Conservation (phyloP, 2,113 vertebrate genomes). For the Salvator merianae region DNA sequence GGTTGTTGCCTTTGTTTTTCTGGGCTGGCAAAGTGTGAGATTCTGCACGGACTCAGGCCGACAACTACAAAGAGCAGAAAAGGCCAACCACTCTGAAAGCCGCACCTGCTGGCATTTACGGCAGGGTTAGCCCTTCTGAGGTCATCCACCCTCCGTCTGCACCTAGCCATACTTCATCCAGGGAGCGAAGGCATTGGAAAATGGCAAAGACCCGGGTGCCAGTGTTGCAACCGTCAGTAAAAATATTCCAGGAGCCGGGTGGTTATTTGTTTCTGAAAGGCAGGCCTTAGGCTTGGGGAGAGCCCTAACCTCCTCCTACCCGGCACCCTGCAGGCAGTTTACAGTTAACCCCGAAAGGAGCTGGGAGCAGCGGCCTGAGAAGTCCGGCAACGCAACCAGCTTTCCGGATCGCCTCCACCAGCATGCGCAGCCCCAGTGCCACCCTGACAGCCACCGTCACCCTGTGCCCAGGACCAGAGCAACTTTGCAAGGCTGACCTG, state of each 20-base stretch:
- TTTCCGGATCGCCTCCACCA: no score
- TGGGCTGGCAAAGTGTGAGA: background rate
- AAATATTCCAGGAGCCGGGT: no score
- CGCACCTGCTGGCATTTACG: background rate
- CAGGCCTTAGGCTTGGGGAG: no score
- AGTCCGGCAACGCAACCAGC: background rate
- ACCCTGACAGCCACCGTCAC: no score
- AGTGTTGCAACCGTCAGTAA: no score
- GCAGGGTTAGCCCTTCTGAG: background rate
- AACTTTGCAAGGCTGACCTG: background rate
- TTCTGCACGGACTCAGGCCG: background rate
- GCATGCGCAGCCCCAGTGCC: no score
- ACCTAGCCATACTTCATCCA: background rate
- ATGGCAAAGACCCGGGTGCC: background rate
- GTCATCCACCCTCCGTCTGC: background rate
- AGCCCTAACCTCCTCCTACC: background rate
- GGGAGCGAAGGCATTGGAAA: no score
- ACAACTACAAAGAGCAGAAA: background rate
- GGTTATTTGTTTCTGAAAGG: background rate
- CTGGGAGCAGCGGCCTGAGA: background rate
- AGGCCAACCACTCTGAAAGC: background rate
- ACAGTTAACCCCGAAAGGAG: background rate
- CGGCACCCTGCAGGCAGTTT: background rate
- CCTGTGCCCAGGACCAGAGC: background rate
- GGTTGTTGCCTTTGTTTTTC: no score